Percentiles rank a stretch among this genome's conserved stretches.
Evolutionary conservation across 2,113 vertebrate species (phyloP).

Genomic region (Prolemur simus): DNA sequence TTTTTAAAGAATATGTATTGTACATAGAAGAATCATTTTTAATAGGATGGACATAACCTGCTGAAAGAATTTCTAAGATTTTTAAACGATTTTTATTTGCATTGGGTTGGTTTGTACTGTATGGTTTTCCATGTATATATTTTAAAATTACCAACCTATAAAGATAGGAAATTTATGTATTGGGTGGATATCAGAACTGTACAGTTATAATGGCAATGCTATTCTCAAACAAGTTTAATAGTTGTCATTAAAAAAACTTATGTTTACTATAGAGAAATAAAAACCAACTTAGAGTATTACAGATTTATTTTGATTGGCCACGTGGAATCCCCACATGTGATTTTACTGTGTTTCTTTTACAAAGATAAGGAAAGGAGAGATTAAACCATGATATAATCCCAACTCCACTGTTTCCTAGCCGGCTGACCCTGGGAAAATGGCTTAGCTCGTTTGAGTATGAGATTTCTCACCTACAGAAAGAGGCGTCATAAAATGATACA

Average conservation of each 20-base stretch:
- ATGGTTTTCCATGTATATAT: slow-evolving; percentile 70
- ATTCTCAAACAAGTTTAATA: slow-evolving; percentile 54
- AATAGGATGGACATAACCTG: slow-evolving; percentile 62
- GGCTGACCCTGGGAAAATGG: not conserved
- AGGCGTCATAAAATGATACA: not conserved
- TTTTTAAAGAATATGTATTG: slow-evolving; percentile 76
- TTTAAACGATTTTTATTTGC: slow-evolving; percentile 79
- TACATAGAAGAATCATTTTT: slow-evolving; percentile 68
- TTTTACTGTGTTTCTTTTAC: slow-evolving; percentile 41
- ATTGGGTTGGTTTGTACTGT: slow-evolving; percentile 74
- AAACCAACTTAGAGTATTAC: slow-evolving; percentile 17
- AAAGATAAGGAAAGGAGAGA: slow-evolving; percentile 8
- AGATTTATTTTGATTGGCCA: slow-evolving; percentile 37
- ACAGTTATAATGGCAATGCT: slow-evolving; percentile 46
- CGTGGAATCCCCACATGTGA: not conserved
- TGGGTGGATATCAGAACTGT: slow-evolving; percentile 57
- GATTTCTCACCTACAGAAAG: slow-evolving; percentile 4
- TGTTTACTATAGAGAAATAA: slow-evolving; percentile 49
- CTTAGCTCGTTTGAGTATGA: not conserved
- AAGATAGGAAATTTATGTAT: slow-evolving; percentile 9
- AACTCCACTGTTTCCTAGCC: not conserved
- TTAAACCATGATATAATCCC: not conserved
- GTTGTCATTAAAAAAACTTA: slow-evolving; percentile 43
- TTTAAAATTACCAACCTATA: slow-evolving; percentile 73
- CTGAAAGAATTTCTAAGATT: slow-evolving; percentile 76